Base-by-base conservation (phyloP, 2,797 vertebrate species). In the Rhynchotus rufescens region DNA sequence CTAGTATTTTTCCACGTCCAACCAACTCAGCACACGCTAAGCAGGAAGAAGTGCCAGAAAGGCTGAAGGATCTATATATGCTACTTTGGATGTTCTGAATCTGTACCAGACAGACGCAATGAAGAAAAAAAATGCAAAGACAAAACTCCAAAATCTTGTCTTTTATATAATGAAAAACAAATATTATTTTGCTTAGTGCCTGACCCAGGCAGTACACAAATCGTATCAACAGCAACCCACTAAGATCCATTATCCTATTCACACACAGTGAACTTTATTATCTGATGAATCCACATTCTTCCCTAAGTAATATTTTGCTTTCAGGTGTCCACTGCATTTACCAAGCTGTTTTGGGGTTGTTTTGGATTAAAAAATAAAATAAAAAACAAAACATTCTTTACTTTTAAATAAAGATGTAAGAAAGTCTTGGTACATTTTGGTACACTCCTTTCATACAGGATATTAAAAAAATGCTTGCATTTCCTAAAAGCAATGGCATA, bases 81-180 rank as follows among this genome's bases (percentile, higher is more conserved):
- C 47, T 54, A 64, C 17, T 80, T 75, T 40, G 49, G 23, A 44
- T 68, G 28, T 79, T 90, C 65, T 90, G 64, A 76, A 87, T 95
- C 95, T 95, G 95, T 96, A 94, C 95, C 96, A 94, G 94, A 95
- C 95, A 96, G 95, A 96, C 42, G 8, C 14, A 89, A 92, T 0
- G 3, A 45, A 84, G n/a, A 84, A 54, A 65, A 77, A 21, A 77
- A 44, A 44, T 1, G 49, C 62, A 88, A 89, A 86, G 84, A 44
- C 12, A 78, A 78, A 85, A 23, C 49, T 69, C 25, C 51, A 56
- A 85, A 21, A 67, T 90, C 85, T 89, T 91, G 16, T 83, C 56
- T 85, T 34, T 78, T 78, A 57, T 42, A 64, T 57, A 47, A 61
- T 73, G 47, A 82, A 83, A 86, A 87, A 77, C 32, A 85, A 52